A percentile compares a stretch with the other conserved stretches of the same genome.
These are phyloP conservation scores for Coleophora deauratella DNA, from an alignment of 2,888 invertebrate genomes.

Conservation along the genomic window DNA sequence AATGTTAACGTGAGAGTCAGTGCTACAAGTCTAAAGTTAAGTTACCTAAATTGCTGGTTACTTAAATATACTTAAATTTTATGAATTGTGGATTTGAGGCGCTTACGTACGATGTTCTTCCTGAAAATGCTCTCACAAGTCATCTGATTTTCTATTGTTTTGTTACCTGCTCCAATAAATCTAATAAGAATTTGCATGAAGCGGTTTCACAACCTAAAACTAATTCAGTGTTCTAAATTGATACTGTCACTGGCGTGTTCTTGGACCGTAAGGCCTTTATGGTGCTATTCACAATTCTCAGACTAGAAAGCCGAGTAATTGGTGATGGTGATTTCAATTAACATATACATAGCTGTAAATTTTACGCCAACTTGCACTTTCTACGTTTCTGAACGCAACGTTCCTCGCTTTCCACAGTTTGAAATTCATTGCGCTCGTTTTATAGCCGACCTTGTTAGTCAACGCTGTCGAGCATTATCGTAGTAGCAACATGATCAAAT, in stretches of 20 bases:
- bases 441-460: too few species aligned
- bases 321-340: conserved; percentile 56
- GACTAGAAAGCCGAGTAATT: conserved; percentile 39
- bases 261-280: conserved; percentile 31
- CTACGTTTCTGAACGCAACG: conserved; percentile 46
- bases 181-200: conserved; percentile 3
- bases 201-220: background rate
- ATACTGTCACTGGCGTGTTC: conserved; percentile 27
- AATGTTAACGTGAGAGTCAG: too few species aligned
- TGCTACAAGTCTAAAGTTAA: too few species aligned
- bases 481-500: background rate
- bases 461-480: too few species aligned
- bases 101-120: too few species aligned
- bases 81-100: too few species aligned
- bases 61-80: too few species aligned
- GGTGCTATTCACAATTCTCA: conserved; percentile 30
- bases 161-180: too few species aligned
- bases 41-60: too few species aligned
- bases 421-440: conserved; percentile 34
- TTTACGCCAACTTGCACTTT: conserved; percentile 58
- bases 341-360: conserved; percentile 47
- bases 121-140: too few species aligned
- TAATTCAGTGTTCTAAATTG: too few species aligned
- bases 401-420: conserved; percentile 44
- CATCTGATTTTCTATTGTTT: too few species aligned